Evolutionary conservation across 2,888 invertebrate genomes (phyloP).

Genomic region (Nasonia oneida): DNA sequence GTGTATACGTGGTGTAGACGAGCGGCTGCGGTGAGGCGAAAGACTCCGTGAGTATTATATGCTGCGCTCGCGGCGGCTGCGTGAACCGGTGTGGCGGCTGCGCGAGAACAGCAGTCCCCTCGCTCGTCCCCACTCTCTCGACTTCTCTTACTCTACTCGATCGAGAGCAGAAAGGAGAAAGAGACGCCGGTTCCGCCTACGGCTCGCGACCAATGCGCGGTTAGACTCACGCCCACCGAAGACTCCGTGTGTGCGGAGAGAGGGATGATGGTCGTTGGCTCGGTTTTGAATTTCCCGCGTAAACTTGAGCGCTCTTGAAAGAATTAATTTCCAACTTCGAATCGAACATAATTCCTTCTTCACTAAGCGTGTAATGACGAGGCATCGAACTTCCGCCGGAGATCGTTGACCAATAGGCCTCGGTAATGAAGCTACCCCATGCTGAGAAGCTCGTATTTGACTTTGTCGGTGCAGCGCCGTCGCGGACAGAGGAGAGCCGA

Average conservation of each 20-base stretch:
- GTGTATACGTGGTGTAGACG: not conserved
- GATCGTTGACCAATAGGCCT: conserved; percentile 67
- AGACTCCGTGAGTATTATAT: conserved; percentile 4
- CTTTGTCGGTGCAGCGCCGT: conserved; percentile 60
- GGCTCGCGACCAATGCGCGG: not conserved
- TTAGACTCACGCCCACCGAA: not conserved
- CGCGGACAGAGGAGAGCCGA: conserved; percentile 25
- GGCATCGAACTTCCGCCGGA: conserved; percentile 53
- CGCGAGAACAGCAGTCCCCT: conserved; percentile 55
- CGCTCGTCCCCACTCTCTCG: conserved; percentile 42
- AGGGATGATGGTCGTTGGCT: not conserved
- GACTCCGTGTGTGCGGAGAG: not conserved
- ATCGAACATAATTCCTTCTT: too few relatives aligned
- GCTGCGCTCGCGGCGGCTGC: conserved; percentile 76
- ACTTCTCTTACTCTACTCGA: not conserved
- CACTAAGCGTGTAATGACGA: conserved; percentile 38
- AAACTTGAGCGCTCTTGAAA: not conserved
- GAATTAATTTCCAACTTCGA: not conserved
- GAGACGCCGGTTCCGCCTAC: conserved; percentile 20
- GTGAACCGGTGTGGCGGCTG: conserved; percentile 75
- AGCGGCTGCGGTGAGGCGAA: conserved; percentile 4
- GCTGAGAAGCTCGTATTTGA: conserved; percentile 64
- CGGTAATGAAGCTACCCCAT: conserved; percentile 74
- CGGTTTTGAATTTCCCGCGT: not conserved
- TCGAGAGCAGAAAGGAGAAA: conserved; percentile 15